Conservation (phyloP, 2,113 vertebrate genomes). For the Notothenia coriiceps region DNA sequence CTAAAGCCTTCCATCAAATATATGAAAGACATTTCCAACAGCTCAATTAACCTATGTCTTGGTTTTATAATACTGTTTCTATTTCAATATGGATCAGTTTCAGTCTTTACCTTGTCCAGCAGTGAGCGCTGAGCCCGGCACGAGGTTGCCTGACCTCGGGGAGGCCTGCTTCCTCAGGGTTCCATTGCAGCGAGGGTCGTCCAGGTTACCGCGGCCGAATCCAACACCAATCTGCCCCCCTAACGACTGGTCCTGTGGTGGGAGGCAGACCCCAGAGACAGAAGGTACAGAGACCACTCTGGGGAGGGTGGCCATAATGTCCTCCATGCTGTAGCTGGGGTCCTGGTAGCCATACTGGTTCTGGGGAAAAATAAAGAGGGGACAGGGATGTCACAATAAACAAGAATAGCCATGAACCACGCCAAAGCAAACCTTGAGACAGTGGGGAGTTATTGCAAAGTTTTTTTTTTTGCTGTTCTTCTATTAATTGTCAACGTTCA, state of each 20-base stretch:
- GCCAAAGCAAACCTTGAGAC: not conserved
- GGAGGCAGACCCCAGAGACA: slow-evolving; percentile 76
- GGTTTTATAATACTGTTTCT: not conserved
- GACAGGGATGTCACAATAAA: not conserved
- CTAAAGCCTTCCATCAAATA: not conserved
- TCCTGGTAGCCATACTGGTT: slow-evolving; percentile 95
- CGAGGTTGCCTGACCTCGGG: slow-evolving; percentile 77
- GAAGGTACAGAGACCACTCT: slow-evolving; percentile 80
- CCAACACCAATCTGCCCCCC: slow-evolving; percentile 82
- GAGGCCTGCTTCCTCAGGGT: slow-evolving; percentile 90
- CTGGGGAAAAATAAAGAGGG: slow-evolving; percentile 72
- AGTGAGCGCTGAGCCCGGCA: slow-evolving; percentile 47
- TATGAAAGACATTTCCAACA: not conserved
- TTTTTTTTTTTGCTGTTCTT: not conserved
- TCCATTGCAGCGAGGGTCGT: slow-evolving; percentile 92
- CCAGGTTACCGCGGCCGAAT: slow-evolving; percentile 75
- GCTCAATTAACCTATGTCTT: not conserved
- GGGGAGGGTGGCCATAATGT: slow-evolving; percentile 84
- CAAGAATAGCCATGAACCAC: not conserved
- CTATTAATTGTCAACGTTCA: not conserved
- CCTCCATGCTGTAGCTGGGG: slow-evolving; percentile 87
- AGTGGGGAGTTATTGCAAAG: not conserved
- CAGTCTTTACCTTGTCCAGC: slow-evolving; percentile 66
- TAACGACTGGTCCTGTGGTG: slow-evolving; percentile 83
- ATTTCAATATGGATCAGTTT: not conserved